A percentile compares a stretch with the other conserved stretches of the same genome.
Evolutionary conservation across 2,113 vertebrate species (phyloP).

Genomic region (Larimichthys crocea): DNA sequence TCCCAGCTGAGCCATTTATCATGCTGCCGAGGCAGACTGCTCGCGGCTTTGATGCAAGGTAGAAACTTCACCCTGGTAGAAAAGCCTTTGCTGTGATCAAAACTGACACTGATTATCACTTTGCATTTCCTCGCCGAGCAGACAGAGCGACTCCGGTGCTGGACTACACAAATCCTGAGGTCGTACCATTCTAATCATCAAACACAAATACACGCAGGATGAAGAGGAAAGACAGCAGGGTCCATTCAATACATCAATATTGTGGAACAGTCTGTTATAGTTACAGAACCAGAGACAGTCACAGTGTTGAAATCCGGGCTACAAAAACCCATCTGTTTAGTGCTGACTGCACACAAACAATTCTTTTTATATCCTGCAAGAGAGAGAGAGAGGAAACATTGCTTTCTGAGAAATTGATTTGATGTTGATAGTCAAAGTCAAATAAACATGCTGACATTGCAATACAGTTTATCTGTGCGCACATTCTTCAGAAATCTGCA

Average conservation of each 20-base stretch:
- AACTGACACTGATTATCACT: slow-evolving; percentile 55
- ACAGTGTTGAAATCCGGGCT: slow-evolving; percentile 58
- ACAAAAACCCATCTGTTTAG: slow-evolving; percentile 68
- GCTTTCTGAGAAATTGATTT: slow-evolving; percentile 60
- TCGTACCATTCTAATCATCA: slow-evolving; percentile 1
- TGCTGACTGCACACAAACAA: slow-evolving; percentile 73
- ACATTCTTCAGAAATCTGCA: slow-evolving; percentile 24
- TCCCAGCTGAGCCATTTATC: slow-evolving; percentile 64
- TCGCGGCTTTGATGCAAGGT: slow-evolving; percentile 36
- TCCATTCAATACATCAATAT: slow-evolving; percentile 37
- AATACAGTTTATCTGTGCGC: slow-evolving; percentile 33
- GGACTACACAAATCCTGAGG: slow-evolving; percentile 38
- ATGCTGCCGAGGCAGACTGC: slow-evolving; percentile 53
- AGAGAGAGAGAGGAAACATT: slow-evolving; percentile 8
- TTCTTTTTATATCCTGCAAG: slow-evolving; percentile 60
- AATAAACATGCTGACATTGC: slow-evolving; percentile 69
- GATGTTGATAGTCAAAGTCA: slow-evolving; percentile 68
- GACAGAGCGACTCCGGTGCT: neutral
- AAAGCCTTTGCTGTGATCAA: slow-evolving; percentile 46
- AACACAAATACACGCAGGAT: neutral
- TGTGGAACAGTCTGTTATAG: slow-evolving; percentile 51
- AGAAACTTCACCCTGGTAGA: slow-evolving; percentile 43
- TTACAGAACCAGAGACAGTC: slow-evolving; percentile 56
- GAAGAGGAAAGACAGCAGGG: slow-evolving; percentile 14
- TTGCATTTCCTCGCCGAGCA: neutral